Evolutionary conservation across 2,113 vertebrate species (phyloP).

Genomic region (Phaetusa simplex): DNA sequence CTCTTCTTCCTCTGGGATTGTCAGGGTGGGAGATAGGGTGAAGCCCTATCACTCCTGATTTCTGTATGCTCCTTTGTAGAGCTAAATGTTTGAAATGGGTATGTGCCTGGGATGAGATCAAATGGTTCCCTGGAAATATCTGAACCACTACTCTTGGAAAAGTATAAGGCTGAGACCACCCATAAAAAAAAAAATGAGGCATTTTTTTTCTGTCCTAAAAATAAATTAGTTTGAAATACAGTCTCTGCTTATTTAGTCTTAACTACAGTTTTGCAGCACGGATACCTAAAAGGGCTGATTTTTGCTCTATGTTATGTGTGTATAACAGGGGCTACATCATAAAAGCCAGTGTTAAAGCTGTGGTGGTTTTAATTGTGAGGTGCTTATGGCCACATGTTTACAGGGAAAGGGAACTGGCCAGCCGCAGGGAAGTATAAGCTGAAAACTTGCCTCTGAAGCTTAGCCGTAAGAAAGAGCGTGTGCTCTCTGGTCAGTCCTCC

Average conservation of each 20-base stretch:
- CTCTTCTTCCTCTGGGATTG: not conserved
- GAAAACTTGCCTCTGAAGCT: not conserved
- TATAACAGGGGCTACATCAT: not conserved
- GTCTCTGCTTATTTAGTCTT: not conserved
- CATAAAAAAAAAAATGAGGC: not conserved
- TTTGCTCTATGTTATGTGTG: not conserved
- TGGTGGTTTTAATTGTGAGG: not conserved
- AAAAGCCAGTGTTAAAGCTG: not conserved
- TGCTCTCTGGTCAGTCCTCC: not conserved
- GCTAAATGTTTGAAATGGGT: not conserved
- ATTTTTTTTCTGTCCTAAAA: not conserved
- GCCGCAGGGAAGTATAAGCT: not conserved
- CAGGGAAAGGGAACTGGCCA: not conserved
- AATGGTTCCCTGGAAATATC: not conserved
- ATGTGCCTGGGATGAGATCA: not conserved
- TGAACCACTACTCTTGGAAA: not conserved
- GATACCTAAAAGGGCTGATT: not conserved
- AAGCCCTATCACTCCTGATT: not conserved
- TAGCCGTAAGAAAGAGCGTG: rapidly evolving
- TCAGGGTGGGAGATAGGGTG: not conserved
- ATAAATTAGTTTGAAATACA: not conserved
- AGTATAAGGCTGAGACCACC: not conserved
- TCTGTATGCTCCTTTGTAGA: not conserved
- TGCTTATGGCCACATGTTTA: not conserved
- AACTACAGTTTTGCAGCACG: not conserved